phyloP scores from a whole-genome alignment of 2,113 vertebrate species.

The Abramis brama region DNA sequence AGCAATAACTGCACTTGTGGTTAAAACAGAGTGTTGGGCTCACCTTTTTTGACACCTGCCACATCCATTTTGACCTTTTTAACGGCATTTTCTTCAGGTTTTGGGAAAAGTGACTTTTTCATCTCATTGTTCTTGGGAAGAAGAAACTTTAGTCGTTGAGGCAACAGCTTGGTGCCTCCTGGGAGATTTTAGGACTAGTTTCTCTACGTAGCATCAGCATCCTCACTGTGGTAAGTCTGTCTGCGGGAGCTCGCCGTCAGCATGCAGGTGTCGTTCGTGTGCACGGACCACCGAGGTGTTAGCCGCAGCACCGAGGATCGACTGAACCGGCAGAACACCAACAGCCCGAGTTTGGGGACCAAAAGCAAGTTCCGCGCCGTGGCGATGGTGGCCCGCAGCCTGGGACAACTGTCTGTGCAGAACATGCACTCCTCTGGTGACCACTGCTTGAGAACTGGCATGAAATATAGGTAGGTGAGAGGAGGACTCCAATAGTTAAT shows the following conservation, averaged over 20 bases:
- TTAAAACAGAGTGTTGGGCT: conserved; percentile 7
- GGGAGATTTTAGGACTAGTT: conserved; percentile 19
- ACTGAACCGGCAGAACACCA: conserved; percentile 85
- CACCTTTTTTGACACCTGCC: conserved; percentile 23
- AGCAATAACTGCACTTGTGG: conserved; percentile 21
- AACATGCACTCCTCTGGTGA: conserved; percentile 80
- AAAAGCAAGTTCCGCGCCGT: conserved; percentile 89
- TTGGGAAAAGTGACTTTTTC: neutral
- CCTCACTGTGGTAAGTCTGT: conserved; percentile 3
- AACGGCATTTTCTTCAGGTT: neutral
- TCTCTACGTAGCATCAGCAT: neutral
- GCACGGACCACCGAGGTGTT: conserved; percentile 90
- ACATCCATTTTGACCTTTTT: conserved; percentile 8
- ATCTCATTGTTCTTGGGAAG: neutral
- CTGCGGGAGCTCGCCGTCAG: conserved; percentile 37
- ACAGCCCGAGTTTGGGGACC: conserved; percentile 87
- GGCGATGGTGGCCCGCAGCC: conserved; percentile 94
- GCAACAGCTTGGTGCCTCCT: neutral
- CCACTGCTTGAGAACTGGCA: conserved; percentile 84
- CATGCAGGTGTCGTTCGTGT: conserved; percentile 97
- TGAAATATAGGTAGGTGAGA: conserved; percentile 91
- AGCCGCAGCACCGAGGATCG: conserved; percentile 88
- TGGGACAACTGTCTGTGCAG: conserved; percentile 92
- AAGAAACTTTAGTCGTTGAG: conserved; percentile 10
- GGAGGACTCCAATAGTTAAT: neutral